Evolutionary conservation across 2,113 vertebrate genomes (phyloP).

Genomic region (Xenopus borealis): DNA sequence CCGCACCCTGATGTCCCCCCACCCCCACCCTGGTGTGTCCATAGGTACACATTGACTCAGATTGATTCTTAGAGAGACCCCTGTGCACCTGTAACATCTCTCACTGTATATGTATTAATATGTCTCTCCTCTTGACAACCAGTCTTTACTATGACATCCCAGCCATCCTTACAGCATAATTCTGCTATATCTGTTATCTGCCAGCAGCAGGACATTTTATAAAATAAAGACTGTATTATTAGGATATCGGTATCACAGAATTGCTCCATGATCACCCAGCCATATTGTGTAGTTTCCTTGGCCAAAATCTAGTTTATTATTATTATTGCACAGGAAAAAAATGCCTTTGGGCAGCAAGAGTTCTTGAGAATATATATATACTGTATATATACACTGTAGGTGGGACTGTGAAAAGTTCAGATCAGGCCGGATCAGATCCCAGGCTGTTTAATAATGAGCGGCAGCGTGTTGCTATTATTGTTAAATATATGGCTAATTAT

Average conservation of each 20-base stretch:
- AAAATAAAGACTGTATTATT: slow-evolving; percentile 25
- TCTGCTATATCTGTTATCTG: slow-evolving; percentile 33
- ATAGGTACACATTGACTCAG: too few relatives aligned
- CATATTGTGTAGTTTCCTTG: slow-evolving; percentile 59
- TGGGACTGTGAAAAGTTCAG: slow-evolving; percentile 67
- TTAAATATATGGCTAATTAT: slow-evolving; percentile 99
- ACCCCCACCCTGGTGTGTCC: too few relatives aligned
- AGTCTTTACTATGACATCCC: slow-evolving; percentile 39
- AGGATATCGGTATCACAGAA: slow-evolving; percentile 32
- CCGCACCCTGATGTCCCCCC: too few relatives aligned
- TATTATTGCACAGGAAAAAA: neutral
- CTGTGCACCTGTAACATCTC: too few relatives aligned
- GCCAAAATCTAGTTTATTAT: slow-evolving; percentile 67
- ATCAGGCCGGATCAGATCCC: slow-evolving; percentile 74
- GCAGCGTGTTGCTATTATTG: slow-evolving; percentile 85
- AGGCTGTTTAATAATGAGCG: slow-evolving; percentile 76
- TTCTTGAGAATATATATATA: too few relatives aligned
- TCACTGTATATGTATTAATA: slow-evolving; percentile 16
- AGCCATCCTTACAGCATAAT: neutral
- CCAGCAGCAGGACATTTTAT: slow-evolving; percentile 17
- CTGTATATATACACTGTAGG: slow-evolving; percentile 44
- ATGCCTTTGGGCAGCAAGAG: neutral
- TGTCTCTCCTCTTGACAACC: slow-evolving; percentile 34
- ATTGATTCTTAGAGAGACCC: too few relatives aligned
- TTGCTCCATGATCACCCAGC: slow-evolving; percentile 44